Evolutionary conservation across 64 coral and sea anemone species (phyloP).

Genomic region (Cladopsammia gracilis): DNA sequence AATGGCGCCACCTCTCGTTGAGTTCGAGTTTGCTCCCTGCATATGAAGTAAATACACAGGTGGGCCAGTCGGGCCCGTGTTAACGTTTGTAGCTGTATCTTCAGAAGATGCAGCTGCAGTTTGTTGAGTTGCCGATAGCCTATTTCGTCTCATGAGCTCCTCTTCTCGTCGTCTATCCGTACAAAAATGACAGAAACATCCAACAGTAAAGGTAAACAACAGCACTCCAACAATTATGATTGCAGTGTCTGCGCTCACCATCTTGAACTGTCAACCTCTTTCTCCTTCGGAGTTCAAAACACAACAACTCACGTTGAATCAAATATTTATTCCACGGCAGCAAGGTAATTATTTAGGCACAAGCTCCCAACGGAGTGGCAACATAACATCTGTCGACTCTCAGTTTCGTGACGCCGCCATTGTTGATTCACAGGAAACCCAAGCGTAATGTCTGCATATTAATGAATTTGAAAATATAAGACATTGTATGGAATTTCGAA

Average conservation of each 20-base stretch:
- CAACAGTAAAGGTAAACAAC: not conserved
- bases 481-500: too few relatives aligned
- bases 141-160: not conserved
- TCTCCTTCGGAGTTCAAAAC: not conserved
- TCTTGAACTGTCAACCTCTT: not conserved
- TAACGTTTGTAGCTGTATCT: not conserved
- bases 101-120: not conserved
- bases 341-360: too few relatives aligned
- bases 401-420: not conserved
- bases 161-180: not conserved
- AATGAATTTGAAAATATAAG: too few relatives aligned
- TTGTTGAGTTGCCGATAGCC: not conserved
- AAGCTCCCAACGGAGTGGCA: too few relatives aligned
- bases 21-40: not conserved
- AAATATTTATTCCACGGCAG: too few relatives aligned
- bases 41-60: not conserved
- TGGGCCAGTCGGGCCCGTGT: too few relatives aligned
- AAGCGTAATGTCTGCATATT: too few relatives aligned
- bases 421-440: not conserved
- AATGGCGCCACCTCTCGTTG: not conserved
- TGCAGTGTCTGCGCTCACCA: not conserved
- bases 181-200: slow-evolving; percentile 7
- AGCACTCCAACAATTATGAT: not conserved
- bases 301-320: too few relatives aligned
- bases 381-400: too few relatives aligned